Evolutionary conservation across 2,888 invertebrate genomes (phyloP), one percentile per base, ranked within the genome.

Genomic region (Lithosia quadra): DNA sequence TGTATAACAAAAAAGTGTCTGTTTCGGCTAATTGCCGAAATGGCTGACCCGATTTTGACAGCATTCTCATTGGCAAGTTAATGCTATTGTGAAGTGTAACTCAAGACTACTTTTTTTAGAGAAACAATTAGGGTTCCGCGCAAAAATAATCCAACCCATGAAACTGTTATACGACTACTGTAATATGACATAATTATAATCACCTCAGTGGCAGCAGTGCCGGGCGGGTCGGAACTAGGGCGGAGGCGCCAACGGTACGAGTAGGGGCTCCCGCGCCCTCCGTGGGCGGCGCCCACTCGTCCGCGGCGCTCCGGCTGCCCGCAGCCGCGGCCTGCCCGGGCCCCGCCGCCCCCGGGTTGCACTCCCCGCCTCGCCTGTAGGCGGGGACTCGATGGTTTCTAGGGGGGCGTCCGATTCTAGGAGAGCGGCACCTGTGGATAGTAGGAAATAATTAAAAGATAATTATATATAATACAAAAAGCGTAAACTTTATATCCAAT

Each of bases 201-300:
- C 13, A 33, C 33, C n/a, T 58, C 33, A 34, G n/a, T 2, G 34
- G 59, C 28, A 5, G 28, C 21, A 10, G 59, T 10, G 33, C n/a
- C 4, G 36, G 10, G 11, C 7, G 22, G n/a, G 53, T 15, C 28
- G 7, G 24, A 7, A 79, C 83, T 88, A 91, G 4, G 92, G 93
- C 28, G 92, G 93, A 88, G 95, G 95, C 85, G 95, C 95, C 55
- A 95, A 91, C 79, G 95, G 95, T 84, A 95, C 95, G 24, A 95
- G 89, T 69, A 94, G 85, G 4, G 94, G 93, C 77, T 93, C 93
- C 34, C 92, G 85, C 1, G 92, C 87, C 5, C 91, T 80, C n/a
- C 93, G 88, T n/a, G 90, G 88, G 22, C 91, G 81, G 18, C 91
- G 83, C 33, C 81, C 0, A 64, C 80, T 59, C n/a, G 76, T 72